Base-by-base conservation (phyloP, 2,888 invertebrate genomes). In the Axea sp. region DNA sequence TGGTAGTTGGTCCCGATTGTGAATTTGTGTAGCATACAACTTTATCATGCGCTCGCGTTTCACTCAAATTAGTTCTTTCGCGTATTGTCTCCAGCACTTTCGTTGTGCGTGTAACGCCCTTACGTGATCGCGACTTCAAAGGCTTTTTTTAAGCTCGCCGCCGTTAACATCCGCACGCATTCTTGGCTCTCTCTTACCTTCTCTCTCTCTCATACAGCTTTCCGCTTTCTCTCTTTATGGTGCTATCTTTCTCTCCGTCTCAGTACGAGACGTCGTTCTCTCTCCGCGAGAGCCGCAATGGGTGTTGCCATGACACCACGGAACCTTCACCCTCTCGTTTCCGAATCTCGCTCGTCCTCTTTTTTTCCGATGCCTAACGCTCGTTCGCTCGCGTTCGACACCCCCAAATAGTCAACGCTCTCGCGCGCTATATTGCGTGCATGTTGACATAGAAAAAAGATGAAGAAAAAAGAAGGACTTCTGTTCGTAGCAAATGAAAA, bases 261-360 rank as follows among this genome's bases (percentile, higher is more conserved):
- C 17, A 19, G 24, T 49, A 59, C 59, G 45, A 33, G 60, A 43
- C 43, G 80, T 78, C 77, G 80, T 74, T 80, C 76, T 77, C 80
- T 55, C 33, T 65, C 55, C 65, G 53, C 78, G 81, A 77, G 62
- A 65, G 22, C 24, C 76, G 76, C 78, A 78, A 77, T 78, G 86
- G 85, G 85, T 85, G 85, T 86, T 86, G 85, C 85, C 85, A 85
- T 85, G 85, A 86, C 85, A 84, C 86, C 86, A 83, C 81, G 81
- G 76, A 82, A 82, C 80, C 82, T 68, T 79, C 81, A 83, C 82
- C 82, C 81, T 81, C 76, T 72, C 78, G 77, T 79, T 78, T 76
- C 80, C 80, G 80, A 80, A 83, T 81, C 81, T 76, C 78, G 72
- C 68, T 68, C 64, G 69, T 47, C 49, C 49, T 47, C 68, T 49